These are phyloP conservation scores for Bombus turneri DNA, from an alignment of 1,140 invertebrate species.

Conservation along the genomic window DNA sequence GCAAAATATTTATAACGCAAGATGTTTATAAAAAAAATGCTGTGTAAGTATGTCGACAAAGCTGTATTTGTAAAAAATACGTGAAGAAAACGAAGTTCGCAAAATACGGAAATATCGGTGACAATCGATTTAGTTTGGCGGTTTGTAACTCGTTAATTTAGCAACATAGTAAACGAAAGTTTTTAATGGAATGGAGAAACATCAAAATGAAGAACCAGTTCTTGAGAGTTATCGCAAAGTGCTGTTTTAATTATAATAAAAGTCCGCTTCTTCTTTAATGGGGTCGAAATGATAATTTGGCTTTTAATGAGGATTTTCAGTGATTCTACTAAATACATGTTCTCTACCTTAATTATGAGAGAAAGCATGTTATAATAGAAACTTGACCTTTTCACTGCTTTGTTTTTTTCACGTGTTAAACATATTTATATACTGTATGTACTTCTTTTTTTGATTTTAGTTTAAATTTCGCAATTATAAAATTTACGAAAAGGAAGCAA, in stretches of 20 bases:
- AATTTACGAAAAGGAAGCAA: background rate
- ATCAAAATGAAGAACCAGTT: background rate
- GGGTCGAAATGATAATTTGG: conserved; percentile 4
- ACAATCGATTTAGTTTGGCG: background rate
- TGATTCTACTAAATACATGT: conserved; percentile 29
- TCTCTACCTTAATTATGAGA: conserved; percentile 46
- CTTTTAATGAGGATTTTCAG: conserved; percentile 48
- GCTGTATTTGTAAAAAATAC: background rate
- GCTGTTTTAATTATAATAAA: conserved; percentile 28
- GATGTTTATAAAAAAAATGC: background rate
- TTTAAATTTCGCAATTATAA: background rate
- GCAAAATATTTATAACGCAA: background rate
- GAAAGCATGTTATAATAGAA: conserved; percentile 49
- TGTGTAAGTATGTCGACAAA: background rate
- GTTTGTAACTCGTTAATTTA: background rate
- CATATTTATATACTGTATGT: background rate
- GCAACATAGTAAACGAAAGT: conserved; percentile 24
- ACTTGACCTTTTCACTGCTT: conserved; percentile 28
- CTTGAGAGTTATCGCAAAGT: background rate
- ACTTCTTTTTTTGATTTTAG: background rate
- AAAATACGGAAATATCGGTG: background rate
- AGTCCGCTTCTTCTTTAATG: conserved; percentile 24
- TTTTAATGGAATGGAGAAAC: conserved; percentile 31
- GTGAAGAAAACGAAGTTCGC: background rate
- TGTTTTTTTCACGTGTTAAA: background rate